These are phyloP conservation scores for Astyanax mexicanus DNA, from an alignment of 2,797 vertebrate species.

Conservation along the genomic window DNA sequence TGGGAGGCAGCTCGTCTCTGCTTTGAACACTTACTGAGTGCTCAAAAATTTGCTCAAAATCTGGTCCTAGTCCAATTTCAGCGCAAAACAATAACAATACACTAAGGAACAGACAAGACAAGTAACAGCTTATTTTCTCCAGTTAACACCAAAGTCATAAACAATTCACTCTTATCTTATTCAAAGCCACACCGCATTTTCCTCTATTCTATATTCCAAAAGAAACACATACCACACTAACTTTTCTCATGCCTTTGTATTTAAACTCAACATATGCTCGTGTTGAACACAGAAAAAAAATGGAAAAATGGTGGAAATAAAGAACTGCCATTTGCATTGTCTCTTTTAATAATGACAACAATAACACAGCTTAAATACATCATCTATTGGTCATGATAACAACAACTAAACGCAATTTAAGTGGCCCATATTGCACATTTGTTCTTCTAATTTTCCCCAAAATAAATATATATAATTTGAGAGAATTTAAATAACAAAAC, in stretches of 20 bases:
- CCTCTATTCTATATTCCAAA: not conserved
- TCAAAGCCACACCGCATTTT: not conserved
- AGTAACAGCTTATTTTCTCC: not conserved
- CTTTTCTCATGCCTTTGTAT: not conserved
- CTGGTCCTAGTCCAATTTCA: constrained; percentile 17
- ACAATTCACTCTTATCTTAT: not conserved
- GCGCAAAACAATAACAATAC: constrained; percentile 30
- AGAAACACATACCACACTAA: not conserved
- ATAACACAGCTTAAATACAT: constrained; percentile 9
- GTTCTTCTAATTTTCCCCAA: too few species aligned
- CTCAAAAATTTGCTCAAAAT: constrained; percentile 33
- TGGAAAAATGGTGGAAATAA: constrained; percentile 3
- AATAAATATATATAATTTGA: too few species aligned
- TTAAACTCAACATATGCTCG: not conserved
- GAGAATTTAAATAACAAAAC: too few species aligned
- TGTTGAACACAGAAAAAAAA: too few species aligned
- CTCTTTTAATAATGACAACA: not conserved
- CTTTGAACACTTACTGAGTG: constrained; percentile 55
- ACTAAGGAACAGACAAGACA: constrained; percentile 8
- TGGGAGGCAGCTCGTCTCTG: constrained; percentile 39
- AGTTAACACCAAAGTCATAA: not conserved
- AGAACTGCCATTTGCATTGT: not conserved
- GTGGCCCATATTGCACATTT: too few species aligned
- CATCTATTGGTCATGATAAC: constrained; percentile 65
- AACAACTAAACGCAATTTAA: not conserved